A percentile compares a stretch with the other conserved stretches of the same genome.
Evolutionary conservation across 2,888 invertebrate species (phyloP).

Genomic region (Mythimna ferrago): DNA sequence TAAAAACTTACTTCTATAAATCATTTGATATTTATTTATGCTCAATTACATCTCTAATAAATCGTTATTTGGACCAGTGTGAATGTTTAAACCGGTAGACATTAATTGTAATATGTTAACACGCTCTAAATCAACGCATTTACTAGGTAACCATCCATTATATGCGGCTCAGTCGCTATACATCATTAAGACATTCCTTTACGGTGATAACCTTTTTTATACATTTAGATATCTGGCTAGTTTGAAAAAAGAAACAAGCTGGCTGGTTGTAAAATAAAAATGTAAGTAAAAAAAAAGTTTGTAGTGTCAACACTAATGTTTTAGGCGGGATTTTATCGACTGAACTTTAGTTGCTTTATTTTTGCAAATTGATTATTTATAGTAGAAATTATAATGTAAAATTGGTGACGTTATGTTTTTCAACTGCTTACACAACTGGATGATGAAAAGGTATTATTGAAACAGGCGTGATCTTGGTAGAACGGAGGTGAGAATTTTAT

Average conservation of each 20-base stretch:
- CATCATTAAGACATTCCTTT: background rate
- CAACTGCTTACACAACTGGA: too few species aligned
- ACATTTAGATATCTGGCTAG: background rate
- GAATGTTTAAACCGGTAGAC: background rate
- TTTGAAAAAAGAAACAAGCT: background rate
- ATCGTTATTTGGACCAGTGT: background rate
- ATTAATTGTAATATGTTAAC: slow-evolving; percentile 5
- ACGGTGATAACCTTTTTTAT: background rate
- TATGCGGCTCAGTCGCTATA: background rate
- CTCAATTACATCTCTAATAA: slow-evolving; percentile 23
- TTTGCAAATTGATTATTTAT: too few species aligned
- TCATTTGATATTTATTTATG: background rate
- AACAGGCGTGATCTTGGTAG: too few species aligned
- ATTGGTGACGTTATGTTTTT: too few species aligned
- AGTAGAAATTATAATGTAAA: too few species aligned
- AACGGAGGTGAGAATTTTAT: too few species aligned
- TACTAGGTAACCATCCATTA: slow-evolving; percentile 4
- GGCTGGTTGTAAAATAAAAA: background rate
- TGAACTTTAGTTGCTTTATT: too few species aligned
- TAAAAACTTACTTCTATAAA: too few species aligned
- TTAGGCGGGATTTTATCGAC: too few species aligned
- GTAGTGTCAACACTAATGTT: too few species aligned
- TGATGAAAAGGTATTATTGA: too few species aligned
- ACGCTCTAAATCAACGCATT: slow-evolving; percentile 20
- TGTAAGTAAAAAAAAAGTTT: background rate